phyloP scores from a whole-genome alignment of 2,888 invertebrate species.

The Cotesia congregata region DNA sequence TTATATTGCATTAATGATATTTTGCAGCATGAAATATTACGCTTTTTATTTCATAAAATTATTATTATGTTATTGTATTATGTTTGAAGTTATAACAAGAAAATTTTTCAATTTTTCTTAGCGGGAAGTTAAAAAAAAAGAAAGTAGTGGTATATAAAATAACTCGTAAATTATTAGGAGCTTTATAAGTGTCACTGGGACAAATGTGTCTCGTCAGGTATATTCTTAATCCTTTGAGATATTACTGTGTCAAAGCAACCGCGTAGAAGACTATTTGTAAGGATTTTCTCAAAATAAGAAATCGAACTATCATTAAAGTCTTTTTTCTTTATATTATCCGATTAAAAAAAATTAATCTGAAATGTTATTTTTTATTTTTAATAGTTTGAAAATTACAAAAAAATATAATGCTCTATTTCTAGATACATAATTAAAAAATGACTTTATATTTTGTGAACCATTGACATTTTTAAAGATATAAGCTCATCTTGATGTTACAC shows the following conservation, averaged over 20 bases:
- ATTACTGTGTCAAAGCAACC: conserved; percentile 22
- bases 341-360: not conserved
- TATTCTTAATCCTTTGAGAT: conserved; percentile 39
- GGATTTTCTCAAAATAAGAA: conserved; percentile 26
- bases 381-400: too few relatives aligned
- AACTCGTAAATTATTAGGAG: conserved; percentile 8
- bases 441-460: too few relatives aligned
- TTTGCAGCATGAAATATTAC: not conserved
- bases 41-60: not conserved
- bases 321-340: not conserved
- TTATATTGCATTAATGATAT: not conserved
- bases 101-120: too few relatives aligned
- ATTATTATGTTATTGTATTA: not conserved
- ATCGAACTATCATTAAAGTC: conserved; percentile 31
- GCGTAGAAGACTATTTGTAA: conserved; percentile 36
- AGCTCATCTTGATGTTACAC: too few relatives aligned
- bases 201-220: conserved; percentile 6
- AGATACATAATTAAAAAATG: too few relatives aligned
- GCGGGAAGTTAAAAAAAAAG: conserved; percentile 8
- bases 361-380: not conserved
- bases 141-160: not conserved
- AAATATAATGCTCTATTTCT: too few relatives aligned
- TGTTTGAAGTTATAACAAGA: too few relatives aligned
- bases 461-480: too few relatives aligned
- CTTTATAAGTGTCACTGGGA: not conserved